Conservation (phyloP, 2,113 vertebrate species). For the Tor tambroides region DNA sequence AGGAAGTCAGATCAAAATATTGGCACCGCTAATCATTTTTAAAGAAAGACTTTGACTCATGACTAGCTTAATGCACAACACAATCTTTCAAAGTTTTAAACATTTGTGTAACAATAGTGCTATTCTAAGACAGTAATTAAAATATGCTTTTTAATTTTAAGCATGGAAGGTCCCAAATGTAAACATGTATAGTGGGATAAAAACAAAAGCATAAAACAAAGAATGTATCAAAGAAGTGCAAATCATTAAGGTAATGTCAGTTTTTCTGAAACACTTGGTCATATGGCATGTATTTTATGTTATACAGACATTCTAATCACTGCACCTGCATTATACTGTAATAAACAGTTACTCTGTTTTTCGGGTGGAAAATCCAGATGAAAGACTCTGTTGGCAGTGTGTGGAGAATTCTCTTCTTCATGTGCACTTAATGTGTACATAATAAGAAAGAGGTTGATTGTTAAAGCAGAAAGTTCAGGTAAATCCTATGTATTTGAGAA, state of each 20-base stretch:
- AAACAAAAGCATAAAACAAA: background rate
- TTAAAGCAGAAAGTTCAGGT: slow-evolving; percentile 1
- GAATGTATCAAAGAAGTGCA: slow-evolving; percentile 11
- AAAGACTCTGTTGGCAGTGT: background rate
- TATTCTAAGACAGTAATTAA: background rate
- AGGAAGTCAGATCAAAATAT: background rate
- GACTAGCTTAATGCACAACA: background rate
- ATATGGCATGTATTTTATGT: background rate
- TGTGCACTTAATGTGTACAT: background rate
- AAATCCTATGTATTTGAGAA: background rate
- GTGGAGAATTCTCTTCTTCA: background rate
- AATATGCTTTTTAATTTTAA: background rate
- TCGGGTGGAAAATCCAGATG: background rate
- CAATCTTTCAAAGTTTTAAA: background rate
- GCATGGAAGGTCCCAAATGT: background rate
- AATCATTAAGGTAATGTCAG: slow-evolving; percentile 22
- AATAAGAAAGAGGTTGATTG: background rate
- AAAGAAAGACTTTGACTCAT: background rate
- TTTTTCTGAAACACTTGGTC: slow-evolving; percentile 24
- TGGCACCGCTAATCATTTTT: background rate
- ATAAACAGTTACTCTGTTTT: background rate
- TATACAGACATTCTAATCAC: background rate
- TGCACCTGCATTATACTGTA: background rate
- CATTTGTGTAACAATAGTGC: background rate
- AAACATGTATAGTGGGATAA: background rate